phyloP scores from a whole-genome alignment of 2,888 invertebrate genomes.

The Conchocele bisecta region DNA sequence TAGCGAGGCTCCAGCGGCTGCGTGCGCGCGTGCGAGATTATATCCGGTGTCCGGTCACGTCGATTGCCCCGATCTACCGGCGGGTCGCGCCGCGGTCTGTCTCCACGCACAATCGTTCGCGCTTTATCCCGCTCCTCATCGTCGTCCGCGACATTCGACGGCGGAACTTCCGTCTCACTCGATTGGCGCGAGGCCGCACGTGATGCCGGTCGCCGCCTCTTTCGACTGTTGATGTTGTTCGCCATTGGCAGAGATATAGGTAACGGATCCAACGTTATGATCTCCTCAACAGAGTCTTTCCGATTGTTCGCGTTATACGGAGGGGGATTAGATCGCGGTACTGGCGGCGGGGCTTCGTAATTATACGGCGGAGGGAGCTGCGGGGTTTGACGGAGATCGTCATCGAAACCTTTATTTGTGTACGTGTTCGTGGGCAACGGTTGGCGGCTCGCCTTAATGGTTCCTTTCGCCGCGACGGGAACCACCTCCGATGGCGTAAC shows the following conservation, averaged over 20 bases:
- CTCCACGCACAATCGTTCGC: constrained; percentile 49
- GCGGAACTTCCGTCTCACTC: neutral
- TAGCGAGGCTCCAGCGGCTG: constrained; percentile 48
- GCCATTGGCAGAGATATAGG: neutral
- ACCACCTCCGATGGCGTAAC: constrained; percentile 4
- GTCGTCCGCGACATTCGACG: neutral
- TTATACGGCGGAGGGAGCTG: constrained; percentile 37
- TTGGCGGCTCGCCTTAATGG: neutral
- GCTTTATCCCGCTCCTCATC: constrained; percentile 49
- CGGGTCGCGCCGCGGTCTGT: constrained; percentile 34
- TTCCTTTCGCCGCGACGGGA: neutral
- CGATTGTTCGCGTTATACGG: constrained; percentile 58
- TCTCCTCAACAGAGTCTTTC: constrained; percentile 54
- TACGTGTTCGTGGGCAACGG: constrained; percentile 22
- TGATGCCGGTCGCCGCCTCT: constrained; percentile 39
- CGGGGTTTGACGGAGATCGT: constrained; percentile 9
- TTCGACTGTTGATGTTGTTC: constrained; percentile 29
- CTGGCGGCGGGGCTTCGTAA: constrained; percentile 19
- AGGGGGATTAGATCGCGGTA: constrained; percentile 52
- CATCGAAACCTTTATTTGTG: constrained; percentile 40
- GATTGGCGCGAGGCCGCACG: constrained; percentile 4
- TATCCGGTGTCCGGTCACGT: constrained; percentile 48
- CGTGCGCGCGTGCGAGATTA: constrained; percentile 50
- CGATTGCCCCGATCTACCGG: constrained; percentile 1
- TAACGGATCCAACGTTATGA: constrained; percentile 47